Evolutionary conservation across 2,113 vertebrate species (phyloP).

Genomic region (Cyprinodon variegatus): DNA sequence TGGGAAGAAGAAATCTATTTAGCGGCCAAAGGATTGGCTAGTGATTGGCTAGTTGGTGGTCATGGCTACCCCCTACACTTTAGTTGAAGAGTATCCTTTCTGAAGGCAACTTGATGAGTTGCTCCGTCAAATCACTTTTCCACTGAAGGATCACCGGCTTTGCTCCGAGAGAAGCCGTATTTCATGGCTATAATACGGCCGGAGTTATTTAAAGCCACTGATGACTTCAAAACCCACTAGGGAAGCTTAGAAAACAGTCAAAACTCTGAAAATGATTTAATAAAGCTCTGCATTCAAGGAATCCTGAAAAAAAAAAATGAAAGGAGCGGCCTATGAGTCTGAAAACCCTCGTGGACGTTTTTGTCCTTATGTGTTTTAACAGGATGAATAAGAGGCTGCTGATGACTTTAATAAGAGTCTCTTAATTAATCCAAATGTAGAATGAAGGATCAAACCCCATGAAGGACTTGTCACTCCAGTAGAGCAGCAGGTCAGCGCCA

Average conservation of each 20-base stretch:
- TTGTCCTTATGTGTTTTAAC: conserved; percentile 76
- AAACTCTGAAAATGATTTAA: conserved; percentile 74
- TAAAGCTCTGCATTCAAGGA: conserved; percentile 72
- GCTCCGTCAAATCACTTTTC: conserved; percentile 74
- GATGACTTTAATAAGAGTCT: conserved; percentile 80
- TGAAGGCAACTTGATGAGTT: conserved; percentile 69
- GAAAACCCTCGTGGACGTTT: conserved; percentile 69
- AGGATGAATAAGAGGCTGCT: conserved; percentile 76
- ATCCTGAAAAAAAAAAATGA: conserved; percentile 67
- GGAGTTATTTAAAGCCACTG: conserved; percentile 76
- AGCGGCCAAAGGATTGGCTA: no score
- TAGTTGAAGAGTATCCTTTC: conserved; percentile 52
- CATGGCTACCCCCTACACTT: background rate
- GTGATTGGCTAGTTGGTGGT: no score
- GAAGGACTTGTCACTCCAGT: conserved; percentile 72
- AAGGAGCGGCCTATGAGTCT: conserved; percentile 53
- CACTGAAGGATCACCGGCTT: conserved; percentile 75
- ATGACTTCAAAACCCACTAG: conserved; percentile 74
- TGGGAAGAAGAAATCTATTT: no score
- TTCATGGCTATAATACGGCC: conserved; percentile 73
- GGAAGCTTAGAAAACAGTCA: conserved; percentile 74
- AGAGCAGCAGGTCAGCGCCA: conserved; percentile 77
- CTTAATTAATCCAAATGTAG: conserved; percentile 83
- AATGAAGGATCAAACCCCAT: conserved; percentile 75
- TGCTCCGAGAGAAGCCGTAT: conserved; percentile 71